These are phyloP conservation scores for Tachuris rubrigastra DNA, from an alignment of 2,113 vertebrate species.

Conservation along the genomic window DNA sequence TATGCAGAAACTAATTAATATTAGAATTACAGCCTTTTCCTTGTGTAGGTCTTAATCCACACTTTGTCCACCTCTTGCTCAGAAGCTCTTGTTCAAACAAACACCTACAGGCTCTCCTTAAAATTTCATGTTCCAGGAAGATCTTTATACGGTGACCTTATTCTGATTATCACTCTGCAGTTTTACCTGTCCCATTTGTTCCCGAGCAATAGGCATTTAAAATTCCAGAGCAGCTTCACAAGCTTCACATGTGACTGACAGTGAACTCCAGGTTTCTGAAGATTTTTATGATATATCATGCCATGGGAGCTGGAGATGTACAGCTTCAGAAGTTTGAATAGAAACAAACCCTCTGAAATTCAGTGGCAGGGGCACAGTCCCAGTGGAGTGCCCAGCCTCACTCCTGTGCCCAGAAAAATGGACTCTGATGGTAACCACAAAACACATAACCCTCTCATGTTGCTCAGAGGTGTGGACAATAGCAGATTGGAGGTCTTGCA, in stretches of 20 bases:
- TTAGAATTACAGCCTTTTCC: constrained; percentile 41
- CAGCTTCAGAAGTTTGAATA: neutral
- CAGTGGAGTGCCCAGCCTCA: neutral
- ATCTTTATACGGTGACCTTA: constrained; percentile 42
- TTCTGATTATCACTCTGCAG: constrained; percentile 13
- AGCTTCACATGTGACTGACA: neutral
- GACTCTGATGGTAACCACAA: neutral
- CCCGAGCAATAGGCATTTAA: neutral
- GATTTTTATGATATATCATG: neutral
- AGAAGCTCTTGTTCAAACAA: constrained; percentile 48
- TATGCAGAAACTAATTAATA: constrained; percentile 61
- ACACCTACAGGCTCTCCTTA: constrained; percentile 19
- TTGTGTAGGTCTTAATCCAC: neutral
- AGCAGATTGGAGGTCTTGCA: neutral
- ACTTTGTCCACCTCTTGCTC: constrained; percentile 16
- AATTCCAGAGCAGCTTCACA: constrained; percentile 14
- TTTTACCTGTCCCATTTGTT: neutral
- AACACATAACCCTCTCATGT: neutral
- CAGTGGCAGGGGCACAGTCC: neutral
- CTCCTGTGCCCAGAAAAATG: neutral
- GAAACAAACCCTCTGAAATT: neutral
- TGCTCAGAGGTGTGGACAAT: neutral
- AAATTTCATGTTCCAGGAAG: constrained; percentile 39
- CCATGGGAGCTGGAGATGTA: neutral
- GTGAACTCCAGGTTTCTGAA: neutral